Evolutionary conservation across 1,140 invertebrate species (phyloP), one percentile per base, ranked within the genome.

Genomic region (Panagrolaimus sp.): DNA sequence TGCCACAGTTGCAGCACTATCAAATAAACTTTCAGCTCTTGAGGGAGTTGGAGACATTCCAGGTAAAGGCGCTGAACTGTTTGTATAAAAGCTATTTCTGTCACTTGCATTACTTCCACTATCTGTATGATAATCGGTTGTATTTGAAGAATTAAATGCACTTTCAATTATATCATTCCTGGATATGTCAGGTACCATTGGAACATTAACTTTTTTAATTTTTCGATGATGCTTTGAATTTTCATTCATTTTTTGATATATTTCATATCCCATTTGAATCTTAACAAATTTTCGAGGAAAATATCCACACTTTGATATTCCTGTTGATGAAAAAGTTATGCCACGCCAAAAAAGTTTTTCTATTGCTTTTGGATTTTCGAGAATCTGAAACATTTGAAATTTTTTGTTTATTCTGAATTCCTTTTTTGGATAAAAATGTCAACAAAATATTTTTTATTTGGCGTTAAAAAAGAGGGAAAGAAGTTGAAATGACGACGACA

Each of bases 131-230:
- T 58, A 58, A 58, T 58, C 52, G 21, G 52, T 58, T 0, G 52
- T 58, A 28, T 58, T 58, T 21, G 52, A 58, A 12, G 17, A 58
- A 58, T 58, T 58, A 28, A 58, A 58, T 58, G 28, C 52, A 21
- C 52, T 58, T 17, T 58, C 52, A 10, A 28, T 58, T 21, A 10
- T 21, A 12, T 17, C 21, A 21, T 58, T 58, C 17, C 5, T 48
- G 4, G 28, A 63, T 4, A 67, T 67, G 9, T 28, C 52, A 5
- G 66, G 66, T 38, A 67, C 46, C 24, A n/a, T 26, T 32, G 66
- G 66, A 38, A 55, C 47, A 32, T 45, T 43, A n/a, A 67, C 66
- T 38, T 67, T 67, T 52, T 67, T 67, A 26, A 45, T 32, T 10
- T 47, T 67, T 14, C 66, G 63, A 38, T 38, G 32, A 38, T 38